Evolutionary conservation across 2,113 vertebrate genomes (phyloP), one percentile per base, ranked within the genome.

Genomic region (Colius striatus): DNA sequence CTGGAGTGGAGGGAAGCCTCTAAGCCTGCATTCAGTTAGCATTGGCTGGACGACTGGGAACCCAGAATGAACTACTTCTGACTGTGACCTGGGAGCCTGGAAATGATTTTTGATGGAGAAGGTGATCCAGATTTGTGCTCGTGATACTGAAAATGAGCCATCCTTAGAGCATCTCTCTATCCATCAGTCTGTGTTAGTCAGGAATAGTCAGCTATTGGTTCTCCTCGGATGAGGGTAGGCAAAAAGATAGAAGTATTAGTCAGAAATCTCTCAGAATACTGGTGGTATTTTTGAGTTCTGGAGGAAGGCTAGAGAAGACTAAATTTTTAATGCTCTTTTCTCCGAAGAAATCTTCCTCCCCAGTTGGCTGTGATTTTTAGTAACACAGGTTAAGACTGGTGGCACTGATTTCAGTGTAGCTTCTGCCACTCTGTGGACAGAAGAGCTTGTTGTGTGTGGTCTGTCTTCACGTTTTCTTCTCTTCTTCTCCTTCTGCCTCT

Each of bases 391-490:
- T 87, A 61, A 23, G 48, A 36, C 50, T 66, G 1, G 1, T 70
- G 71, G 45, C 70, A 63, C 8, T 34, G 81, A 91, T 94, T 85
- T 62, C 84, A 91, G 63, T 30, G 94, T 79, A 90, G 75, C 91
- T 95, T 94, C 91, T 95, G 94, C 92, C 95, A 89, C 87, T 79
- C 60, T 87, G 89, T 91, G 89, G 81, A 89, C 87, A 87, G 82
- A 58, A 67, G 71, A 82, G 87, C 74, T 87, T 51, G n/a, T 54
- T 80, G 53, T 82, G 60, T 74, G 60, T 67, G 63, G 58, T 82
- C 77, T 89, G 63, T 63, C 60, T 38, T 41, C 32, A 29, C 0
- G 0, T 68, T 71, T 38, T 34, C 57, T 74, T 51, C 32, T 70
- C 61, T 66, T 17, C n/a, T 25, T 30, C 38, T 32, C 26, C 62